A percentile compares a stretch with the other conserved stretches of the same genome.
These are phyloP conservation scores for Thelaira solivaga DNA, from an alignment of 2,888 invertebrate genomes.

Conservation along the genomic window DNA sequence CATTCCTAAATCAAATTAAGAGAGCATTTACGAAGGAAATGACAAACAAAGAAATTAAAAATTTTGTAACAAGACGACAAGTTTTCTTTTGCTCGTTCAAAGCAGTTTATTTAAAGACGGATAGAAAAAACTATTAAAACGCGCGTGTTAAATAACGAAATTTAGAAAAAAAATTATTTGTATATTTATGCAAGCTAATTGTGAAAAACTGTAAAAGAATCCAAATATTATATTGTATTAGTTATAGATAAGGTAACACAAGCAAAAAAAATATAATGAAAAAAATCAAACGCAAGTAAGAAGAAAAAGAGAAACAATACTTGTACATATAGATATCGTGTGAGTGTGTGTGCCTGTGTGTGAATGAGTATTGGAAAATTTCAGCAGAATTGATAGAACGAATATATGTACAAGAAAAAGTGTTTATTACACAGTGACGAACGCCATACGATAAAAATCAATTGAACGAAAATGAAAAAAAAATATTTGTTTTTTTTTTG, in stretches of 20 bases:
- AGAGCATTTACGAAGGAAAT: slow-evolving; percentile 22
- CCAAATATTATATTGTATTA: not conserved
- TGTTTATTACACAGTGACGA: slow-evolving; percentile 37
- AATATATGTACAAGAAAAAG: slow-evolving; percentile 31
- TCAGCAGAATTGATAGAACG: slow-evolving; percentile 27
- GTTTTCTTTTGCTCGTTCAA: slow-evolving; percentile 43
- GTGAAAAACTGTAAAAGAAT: not conserved
- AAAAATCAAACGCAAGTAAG: not conserved
- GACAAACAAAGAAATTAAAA: slow-evolving; percentile 50
- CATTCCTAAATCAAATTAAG: slow-evolving; percentile 23
- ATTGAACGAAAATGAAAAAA: slow-evolving; percentile 34
- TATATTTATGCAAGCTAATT: slow-evolving; percentile 1
- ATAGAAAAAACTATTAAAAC: slow-evolving; percentile 46
- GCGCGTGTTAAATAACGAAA: slow-evolving; percentile 56
- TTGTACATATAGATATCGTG: slow-evolving; percentile 24
- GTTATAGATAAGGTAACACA: slow-evolving; percentile 36
- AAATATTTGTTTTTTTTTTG: not conserved
- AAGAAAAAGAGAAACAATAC: slow-evolving; percentile 25
- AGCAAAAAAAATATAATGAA: not conserved
- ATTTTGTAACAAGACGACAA: slow-evolving; percentile 37
- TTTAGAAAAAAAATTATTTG: not conserved
- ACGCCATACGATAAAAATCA: slow-evolving; percentile 50
- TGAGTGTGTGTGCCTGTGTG: not conserved
- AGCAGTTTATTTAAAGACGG: slow-evolving; percentile 57
- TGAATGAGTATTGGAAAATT: slow-evolving; percentile 25